Evolutionary conservation across 2,797 vertebrate species (phyloP), one percentile per base, ranked within the genome.

Genomic region (Lepilemur ruficaudatus): DNA sequence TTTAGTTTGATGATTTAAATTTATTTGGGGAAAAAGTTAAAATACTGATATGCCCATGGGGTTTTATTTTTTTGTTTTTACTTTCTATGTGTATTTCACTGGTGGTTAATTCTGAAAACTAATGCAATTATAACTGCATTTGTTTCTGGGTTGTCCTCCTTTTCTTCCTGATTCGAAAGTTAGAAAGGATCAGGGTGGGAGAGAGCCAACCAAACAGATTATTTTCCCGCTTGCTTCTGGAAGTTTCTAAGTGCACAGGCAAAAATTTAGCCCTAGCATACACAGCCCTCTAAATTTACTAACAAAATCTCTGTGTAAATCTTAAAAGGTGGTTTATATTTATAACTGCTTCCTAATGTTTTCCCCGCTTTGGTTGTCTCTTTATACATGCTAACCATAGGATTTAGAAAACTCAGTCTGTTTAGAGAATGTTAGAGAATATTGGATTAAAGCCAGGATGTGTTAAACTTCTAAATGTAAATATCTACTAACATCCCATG

Each of bases 381-480:
- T 96, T 95, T 95, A 97, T 93, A 96, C 91, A 95, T n/a, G 89
- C 73, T 96, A 96, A 96, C 93, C 95, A 82, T 94, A 67, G 92
- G 95, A 65, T 96, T 97, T 96, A 91, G 96, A 96, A 95, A 95
- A 95, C 28, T 30, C 46, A 38, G 91, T 43, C 55, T 93, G 95
- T 97, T 96, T 94, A 90, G 92, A 96, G 90, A 96, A 96, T 13
- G 87, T 93, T 95, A 55, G 89, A 75, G 93, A 91, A 80, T 76
- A 76, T 80, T 97, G 97, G 95, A 97, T 93, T 82, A 93, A 97
- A 79, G 94, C 96, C 96, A 98, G 88, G 83, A 92, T 94, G 95
- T 96, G 90, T 96, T 97, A 94, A 96, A 93, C 93, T 94, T 90
- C 70, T 95, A 88, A 96, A 96, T 96, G 93, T 98, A 97, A 98